Evolutionary conservation across 2,888 invertebrate genomes (phyloP).

Genomic region (Sarcophaga carnaria): DNA sequence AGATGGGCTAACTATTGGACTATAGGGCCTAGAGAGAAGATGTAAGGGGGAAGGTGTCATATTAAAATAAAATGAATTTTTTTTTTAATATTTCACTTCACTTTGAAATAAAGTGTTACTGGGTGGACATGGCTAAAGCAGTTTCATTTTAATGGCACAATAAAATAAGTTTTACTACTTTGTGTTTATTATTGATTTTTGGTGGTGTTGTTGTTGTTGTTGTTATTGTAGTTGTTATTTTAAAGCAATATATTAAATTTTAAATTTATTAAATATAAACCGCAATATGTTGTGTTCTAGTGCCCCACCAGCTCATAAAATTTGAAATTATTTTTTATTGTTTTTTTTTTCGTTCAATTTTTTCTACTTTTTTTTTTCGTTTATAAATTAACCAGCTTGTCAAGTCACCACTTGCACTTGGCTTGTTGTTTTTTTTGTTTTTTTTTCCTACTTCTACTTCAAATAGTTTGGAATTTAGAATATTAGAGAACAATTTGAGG

Average conservation of each 20-base stretch:
- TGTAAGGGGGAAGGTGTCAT: too few species aligned
- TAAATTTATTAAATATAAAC: conserved; percentile 10
- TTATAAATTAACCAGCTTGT: conserved; percentile 36
- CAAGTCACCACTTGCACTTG: conserved; percentile 32
- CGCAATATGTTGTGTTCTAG: conserved; percentile 15
- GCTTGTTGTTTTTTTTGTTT: too few species aligned
- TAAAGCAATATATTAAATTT: too few species aligned
- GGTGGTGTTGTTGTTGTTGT: too few species aligned
- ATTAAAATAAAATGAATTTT: too few species aligned
- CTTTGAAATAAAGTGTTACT: neutral
- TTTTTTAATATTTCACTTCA: too few species aligned
- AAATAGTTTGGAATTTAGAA: neutral
- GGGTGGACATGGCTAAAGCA: neutral
- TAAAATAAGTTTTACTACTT: too few species aligned
- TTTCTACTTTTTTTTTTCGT: neutral
- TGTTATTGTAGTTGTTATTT: too few species aligned
- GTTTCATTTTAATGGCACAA: conserved; percentile 6
- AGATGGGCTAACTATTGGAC: too few species aligned
- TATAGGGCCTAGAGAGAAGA: too few species aligned
- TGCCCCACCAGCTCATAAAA: conserved; percentile 52
- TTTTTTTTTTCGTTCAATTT: neutral
- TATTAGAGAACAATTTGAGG: conserved; percentile 41
- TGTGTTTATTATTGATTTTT: too few species aligned
- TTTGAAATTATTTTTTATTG: neutral
- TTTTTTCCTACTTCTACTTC: neutral